These are phyloP conservation scores for Monopterus albus DNA, from an alignment of 2,113 vertebrate species.

Conservation along the genomic window DNA sequence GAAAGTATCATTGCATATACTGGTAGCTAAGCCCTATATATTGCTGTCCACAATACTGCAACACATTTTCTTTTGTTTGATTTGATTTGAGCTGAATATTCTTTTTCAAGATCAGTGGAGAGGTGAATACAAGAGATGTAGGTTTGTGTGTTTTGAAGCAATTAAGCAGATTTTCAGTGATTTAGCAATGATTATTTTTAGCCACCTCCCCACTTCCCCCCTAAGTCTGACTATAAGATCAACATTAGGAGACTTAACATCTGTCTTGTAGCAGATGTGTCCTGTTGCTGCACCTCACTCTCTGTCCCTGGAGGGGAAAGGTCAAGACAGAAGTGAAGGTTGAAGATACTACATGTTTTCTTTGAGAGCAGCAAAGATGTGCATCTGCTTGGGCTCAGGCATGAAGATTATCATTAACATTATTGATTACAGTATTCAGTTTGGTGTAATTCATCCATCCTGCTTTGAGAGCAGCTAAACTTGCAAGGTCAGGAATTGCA, in stretches of 20 bases:
- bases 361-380: conserved; percentile 66
- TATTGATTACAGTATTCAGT: conserved; percentile 66
- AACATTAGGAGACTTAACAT: conserved; percentile 80
- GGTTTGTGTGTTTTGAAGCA: conserved; percentile 51
- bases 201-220: conserved; percentile 11
- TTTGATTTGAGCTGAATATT: background rate
- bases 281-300: conserved; percentile 65
- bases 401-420: conserved; percentile 54
- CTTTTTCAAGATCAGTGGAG: conserved; percentile 11
- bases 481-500: background rate
- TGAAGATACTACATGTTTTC: conserved; percentile 67
- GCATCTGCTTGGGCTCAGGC: conserved; percentile 71
- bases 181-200: conserved; percentile 63
- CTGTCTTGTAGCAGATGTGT: conserved; percentile 83
- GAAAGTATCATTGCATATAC: conserved; percentile 47
- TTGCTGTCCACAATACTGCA: too few species aligned
- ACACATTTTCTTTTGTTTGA: conserved; percentile 4
- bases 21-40: background rate
- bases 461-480: conserved; percentile 28
- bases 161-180: conserved; percentile 57
- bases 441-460: conserved; percentile 51
- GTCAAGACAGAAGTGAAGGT: conserved; percentile 70
- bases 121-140: conserved; percentile 8
- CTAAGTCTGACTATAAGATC: conserved; percentile 60
- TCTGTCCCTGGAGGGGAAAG: conserved; percentile 74